Evolutionary conservation across 2,797 vertebrate species (phyloP).

Genomic region (Alouatta caraya): DNA sequence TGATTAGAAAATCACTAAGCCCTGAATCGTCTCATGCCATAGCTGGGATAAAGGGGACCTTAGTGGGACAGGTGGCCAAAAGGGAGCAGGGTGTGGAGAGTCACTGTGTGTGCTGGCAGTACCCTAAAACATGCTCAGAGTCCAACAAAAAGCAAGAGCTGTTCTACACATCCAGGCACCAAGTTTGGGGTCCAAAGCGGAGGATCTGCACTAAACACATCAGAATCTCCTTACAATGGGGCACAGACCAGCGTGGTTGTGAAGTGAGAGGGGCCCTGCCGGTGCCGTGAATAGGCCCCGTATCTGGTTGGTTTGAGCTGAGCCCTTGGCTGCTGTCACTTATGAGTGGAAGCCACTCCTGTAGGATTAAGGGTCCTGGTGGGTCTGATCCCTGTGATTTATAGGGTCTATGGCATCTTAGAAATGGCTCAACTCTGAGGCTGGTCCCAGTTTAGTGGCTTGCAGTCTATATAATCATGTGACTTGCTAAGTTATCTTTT

Average conservation of each 20-base stretch:
- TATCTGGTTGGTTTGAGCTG: neutral
- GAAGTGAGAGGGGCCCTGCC: rapidly evolving
- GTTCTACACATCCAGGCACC: neutral
- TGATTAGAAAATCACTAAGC: neutral
- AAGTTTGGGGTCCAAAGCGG: neutral
- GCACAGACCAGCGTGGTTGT: rapidly evolving
- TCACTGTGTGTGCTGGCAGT: neutral
- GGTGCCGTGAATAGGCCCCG: rapidly evolving
- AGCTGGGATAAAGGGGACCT: neutral
- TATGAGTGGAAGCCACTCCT: neutral
- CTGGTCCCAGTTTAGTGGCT: neutral
- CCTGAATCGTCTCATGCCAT: neutral
- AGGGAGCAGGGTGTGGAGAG: too few species aligned
- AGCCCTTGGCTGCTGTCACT: neutral
- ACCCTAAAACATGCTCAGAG: neutral
- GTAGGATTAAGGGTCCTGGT: neutral
- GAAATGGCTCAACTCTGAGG: neutral
- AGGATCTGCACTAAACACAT: neutral
- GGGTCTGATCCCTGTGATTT: neutral
- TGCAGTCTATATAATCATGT: neutral
- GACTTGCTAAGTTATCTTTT: neutral
- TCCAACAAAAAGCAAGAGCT: neutral
- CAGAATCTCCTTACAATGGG: neutral
- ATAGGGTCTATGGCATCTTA: neutral
- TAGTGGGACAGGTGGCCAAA: neutral